Base-by-base conservation (phyloP, 2,113 vertebrate species). In the Orientallactaga bullata region DNA sequence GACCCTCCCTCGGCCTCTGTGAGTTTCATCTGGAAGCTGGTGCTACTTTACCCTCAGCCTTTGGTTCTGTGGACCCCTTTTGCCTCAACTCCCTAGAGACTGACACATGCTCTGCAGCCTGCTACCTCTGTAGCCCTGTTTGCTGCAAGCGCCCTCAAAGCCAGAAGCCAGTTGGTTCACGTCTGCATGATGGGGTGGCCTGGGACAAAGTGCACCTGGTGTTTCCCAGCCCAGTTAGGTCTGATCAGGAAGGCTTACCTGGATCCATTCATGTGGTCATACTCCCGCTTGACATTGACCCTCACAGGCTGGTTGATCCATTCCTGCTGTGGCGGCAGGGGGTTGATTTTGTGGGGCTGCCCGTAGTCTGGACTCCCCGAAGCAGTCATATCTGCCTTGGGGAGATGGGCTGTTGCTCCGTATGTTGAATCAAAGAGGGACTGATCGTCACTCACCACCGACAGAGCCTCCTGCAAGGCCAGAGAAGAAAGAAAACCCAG, bases 401-500 rank as follows among this genome's bases (percentile, higher is more conserved):
- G 98, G 89, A 99, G 98, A 88, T 99, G 99, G 96, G 99, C 98
- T 76, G 99, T 98, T 95, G 99, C 98, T 97, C 99, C 98, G 99
- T 99, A 99, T 0, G 99, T 97, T 93, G 99, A 99, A 98, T 99
- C 99, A 21, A 99, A 99, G 96, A 99, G 98, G 98, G 99, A 99
- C 98, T 99, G 99, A 97, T 99, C 99, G 99, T 99, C 99, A 97
- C 99, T 99, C 98, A 99, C 99, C 99, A 99, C 99, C 97, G 99
- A 99, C 98, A 99, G 98, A 98, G 99, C 99, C 99, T 99, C 99
- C 99, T 99, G 65, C 91, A 97, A 95, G 66, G 71, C 26, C 88
- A 85, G 91, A 95, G 42, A 79, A 94, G 80, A 77, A 32, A 65
- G 39, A 96, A 85, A 7, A 6, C 35, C 85, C 37, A 89, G 88